Conservation (phyloP, 2,797 vertebrate genomes). For the Sebastes vulpes region DNA sequence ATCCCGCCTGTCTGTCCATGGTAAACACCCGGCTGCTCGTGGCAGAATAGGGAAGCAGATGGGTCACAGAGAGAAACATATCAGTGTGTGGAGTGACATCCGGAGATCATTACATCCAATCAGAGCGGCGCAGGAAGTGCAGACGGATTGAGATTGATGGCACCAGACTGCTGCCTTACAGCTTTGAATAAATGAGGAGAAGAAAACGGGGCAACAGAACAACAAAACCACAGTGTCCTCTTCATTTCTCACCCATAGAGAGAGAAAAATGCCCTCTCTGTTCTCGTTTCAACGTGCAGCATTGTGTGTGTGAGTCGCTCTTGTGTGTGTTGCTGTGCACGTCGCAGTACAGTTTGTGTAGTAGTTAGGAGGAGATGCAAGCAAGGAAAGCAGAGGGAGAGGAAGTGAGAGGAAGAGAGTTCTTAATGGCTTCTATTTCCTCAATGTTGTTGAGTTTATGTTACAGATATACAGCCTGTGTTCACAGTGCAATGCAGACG, state of each 20-base stretch:
- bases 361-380: background rate
- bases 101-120: conserved; percentile 84
- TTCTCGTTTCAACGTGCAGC: conserved; percentile 18
- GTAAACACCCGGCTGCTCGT: conserved; percentile 69
- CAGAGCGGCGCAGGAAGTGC: conserved; percentile 76
- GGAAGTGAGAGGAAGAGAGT: background rate
- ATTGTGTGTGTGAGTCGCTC: background rate
- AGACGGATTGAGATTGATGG: conserved; percentile 78
- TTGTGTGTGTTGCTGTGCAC: background rate
- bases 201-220: conserved; percentile 65
- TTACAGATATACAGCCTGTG: background rate
- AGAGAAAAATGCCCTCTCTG: conserved; percentile 57
- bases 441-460: conserved; percentile 4
- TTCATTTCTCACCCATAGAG: conserved; percentile 53
- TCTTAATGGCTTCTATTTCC: background rate
- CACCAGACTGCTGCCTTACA: conserved; percentile 69
- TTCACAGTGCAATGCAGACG: background rate
- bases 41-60: conserved; percentile 72
- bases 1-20: conserved; percentile 56
- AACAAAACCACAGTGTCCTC: conserved; percentile 71
- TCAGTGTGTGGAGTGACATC: conserved; percentile 75
- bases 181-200: conserved; percentile 79
- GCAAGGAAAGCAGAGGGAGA: background rate
- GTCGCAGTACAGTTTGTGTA: background rate
- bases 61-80: conserved; percentile 76